Conservation (phyloP, 2,113 vertebrate genomes). For the Plotosus lineatus region DNA sequence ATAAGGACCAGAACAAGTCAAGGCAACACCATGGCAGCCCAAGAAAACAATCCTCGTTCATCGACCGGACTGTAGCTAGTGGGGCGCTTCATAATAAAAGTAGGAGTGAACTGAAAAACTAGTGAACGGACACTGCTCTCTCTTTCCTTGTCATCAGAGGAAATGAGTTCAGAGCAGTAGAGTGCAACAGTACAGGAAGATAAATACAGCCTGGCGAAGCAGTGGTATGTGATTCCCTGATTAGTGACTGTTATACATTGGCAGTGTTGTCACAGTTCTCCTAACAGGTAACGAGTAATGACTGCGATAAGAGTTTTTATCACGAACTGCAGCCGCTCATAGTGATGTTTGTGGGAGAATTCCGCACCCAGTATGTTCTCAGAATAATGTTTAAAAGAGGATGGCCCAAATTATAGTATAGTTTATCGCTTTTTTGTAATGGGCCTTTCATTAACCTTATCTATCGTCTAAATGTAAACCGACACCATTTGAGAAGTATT, state of each 20-base stretch:
- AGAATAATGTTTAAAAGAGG: neutral
- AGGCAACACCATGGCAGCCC: neutral
- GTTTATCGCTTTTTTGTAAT: neutral
- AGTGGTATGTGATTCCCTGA: conserved; percentile 17
- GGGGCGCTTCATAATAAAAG: neutral
- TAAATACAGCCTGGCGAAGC: conserved; percentile 34
- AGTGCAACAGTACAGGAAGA: conserved; percentile 28
- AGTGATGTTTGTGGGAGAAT: neutral
- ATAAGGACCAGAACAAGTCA: neutral
- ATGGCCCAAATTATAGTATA: neutral
- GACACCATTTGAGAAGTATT: neutral
- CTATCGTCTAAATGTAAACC: neutral
- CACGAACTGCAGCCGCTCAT: neutral
- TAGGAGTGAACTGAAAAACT: neutral
- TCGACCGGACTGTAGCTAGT: neutral
- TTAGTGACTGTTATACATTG: conserved; percentile 13
- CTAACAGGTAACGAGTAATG: conserved; percentile 40
- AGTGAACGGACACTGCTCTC: neutral
- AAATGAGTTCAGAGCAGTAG: conserved; percentile 27
- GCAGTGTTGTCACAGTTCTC: conserved; percentile 20
- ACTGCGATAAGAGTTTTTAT: conserved; percentile 11
- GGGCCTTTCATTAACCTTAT: neutral
- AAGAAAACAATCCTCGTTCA: neutral
- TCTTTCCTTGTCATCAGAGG: conserved; percentile 14
- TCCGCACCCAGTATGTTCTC: neutral